Base-by-base conservation (phyloP, 2,113 vertebrate species). In the Chelonoidis abingdonii region DNA sequence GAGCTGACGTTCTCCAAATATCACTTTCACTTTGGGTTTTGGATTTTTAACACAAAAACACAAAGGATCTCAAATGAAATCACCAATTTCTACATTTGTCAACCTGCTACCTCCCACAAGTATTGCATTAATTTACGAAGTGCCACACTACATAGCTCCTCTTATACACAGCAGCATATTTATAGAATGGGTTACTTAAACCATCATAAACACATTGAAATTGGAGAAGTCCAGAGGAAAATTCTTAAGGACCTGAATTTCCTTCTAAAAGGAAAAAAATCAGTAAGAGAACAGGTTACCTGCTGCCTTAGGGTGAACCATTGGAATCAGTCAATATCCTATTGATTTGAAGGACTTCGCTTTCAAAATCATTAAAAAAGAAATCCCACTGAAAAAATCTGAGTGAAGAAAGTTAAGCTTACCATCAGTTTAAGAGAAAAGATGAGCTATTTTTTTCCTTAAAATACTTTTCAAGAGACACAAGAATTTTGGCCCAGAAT, bases 241-340 rank as follows among this genome's bases (percentile, higher is more conserved):
- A 69, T 96, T 95, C 87, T 94, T 91, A 84, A 50, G 22, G 13
- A 91, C 84, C 90, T 92, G 91, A 84, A 10, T 94, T 87, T n/a
- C 3, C 82, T 83, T 83, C 84, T 92, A 92, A 94, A 87, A 57
- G 38, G 78, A 89, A 79, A 89, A 69, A 80, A 86, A 35, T 81
- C 6, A 76, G 13, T 57, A 49, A 38, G 84, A 24, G 84, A 44
- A 13, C n/a, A 17, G 22, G 79, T 91, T 88, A 21, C 80, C 91
- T 50, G 47, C 2, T 93, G 81, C 35, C 35, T 76, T 54, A 79
- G 78, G 89, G 76, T 80, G 78, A 95, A 75, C 41, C 62, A 80
- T 81, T 59, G 88, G 86, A 83, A 5, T 38, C 76, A 65, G 2
- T 83, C 72, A 79, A 35, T 56, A 81, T 59, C 44, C 10, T 92